These are phyloP conservation scores for Oncorhynchus gorbuscha DNA, from an alignment of 2,113 vertebrate species.

Conservation along the genomic window DNA sequence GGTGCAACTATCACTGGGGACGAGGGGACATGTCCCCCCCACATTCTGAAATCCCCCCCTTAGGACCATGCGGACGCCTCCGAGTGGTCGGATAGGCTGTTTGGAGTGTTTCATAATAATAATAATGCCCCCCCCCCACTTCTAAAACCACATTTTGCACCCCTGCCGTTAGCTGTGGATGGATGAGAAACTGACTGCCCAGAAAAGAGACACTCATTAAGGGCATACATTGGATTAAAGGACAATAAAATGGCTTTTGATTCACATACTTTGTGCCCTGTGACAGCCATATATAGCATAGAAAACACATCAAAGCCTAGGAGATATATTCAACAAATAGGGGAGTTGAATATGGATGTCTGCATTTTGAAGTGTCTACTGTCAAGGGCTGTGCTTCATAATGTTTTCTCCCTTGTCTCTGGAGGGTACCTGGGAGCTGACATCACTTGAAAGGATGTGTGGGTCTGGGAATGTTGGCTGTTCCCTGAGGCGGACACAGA, in stretches of 20 bases:
- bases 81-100: no score
- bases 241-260: constrained; percentile 6
- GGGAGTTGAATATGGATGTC: background rate
- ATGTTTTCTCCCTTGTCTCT: background rate
- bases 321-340: background rate
- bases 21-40: no score
- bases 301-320: background rate
- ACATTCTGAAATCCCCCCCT: no score
- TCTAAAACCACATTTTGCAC: background rate
- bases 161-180: no score
- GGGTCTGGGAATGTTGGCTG: background rate
- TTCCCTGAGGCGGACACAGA: background rate
- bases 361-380: background rate
- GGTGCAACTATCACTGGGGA: no score
- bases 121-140: no score
- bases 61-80: no score
- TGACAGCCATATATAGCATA: background rate
- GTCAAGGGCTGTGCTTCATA: background rate
- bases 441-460: background rate
- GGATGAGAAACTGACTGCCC: no score
- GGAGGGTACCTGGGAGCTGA: background rate
- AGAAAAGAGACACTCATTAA: background rate
- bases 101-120: no score
- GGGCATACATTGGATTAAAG: constrained; percentile 2
- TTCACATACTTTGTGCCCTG: background rate